Evolutionary conservation across 2,888 invertebrate genomes (phyloP), one percentile per base, ranked within the genome.

Genomic region (Tinea semifulvella): DNA sequence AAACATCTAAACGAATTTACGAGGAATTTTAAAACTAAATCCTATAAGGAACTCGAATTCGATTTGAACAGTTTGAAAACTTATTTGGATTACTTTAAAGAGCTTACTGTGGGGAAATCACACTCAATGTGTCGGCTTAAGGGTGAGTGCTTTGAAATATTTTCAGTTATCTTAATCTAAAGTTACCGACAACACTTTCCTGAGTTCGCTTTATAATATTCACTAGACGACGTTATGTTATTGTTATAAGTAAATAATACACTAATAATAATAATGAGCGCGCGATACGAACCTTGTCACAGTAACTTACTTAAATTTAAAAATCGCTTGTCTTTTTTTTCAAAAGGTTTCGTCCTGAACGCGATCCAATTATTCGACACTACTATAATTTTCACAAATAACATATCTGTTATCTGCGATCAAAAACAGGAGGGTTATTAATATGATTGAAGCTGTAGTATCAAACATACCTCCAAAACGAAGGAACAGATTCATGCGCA

Each of bases 1-100:
- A 74, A 74, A 49, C 68, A 72, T 50, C 50, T 73, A 1, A 49
- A 63, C 2, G 75, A 77, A 50, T 60, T 75, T 43, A 49, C 69
- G 8, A 56, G 61, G 38, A 47, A 56, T 4, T 49, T 63, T 1
- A 68, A 66, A 45, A 35, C 53, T 1, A 50, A 61, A 2, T 54
- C 63, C 0, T 36, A 54, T 0, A 60, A 58, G 1, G 19, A 51
- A 5, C 19, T 69, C 38, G 63, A 66, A 39, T 54, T 50, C 1
- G 50, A 59, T 2, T 47, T 72, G 11, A 50, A 47, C 10, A 48
- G 54, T 2, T 47, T 75, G 13, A 66, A 61, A 48, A 43, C 36
- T 1, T 72, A 68, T 42, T 48, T 72, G 47, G 63, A 63, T 7
- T 57, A 57, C 27, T 46, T 73, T 25, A 66, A 61, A 48, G 50